Conservation (phyloP, 2,113 vertebrate species). For the Fulmarus glacialis region DNA sequence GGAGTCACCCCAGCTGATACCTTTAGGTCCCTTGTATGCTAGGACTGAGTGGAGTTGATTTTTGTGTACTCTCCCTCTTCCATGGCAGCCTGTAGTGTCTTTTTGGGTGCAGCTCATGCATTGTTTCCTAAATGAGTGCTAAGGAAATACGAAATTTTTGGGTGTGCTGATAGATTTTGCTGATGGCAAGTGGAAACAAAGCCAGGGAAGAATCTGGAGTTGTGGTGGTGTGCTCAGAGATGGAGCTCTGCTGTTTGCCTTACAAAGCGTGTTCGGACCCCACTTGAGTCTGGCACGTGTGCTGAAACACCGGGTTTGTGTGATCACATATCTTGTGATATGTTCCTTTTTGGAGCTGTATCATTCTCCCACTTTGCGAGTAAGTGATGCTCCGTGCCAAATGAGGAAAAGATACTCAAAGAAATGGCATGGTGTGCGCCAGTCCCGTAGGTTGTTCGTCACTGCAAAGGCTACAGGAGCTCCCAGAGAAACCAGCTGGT, state of each 20-base stretch:
- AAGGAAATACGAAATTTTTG: background rate
- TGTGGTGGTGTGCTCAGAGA: background rate
- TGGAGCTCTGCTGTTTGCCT: background rate
- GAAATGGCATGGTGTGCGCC: rapidly evolving
- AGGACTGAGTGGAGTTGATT: background rate
- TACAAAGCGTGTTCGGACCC: background rate
- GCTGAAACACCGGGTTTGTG: background rate
- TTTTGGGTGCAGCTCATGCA: rapidly evolving
- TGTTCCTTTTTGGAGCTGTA: rapidly evolving
- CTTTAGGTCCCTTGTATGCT: background rate
- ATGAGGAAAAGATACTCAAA: background rate
- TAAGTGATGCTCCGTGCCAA: background rate
- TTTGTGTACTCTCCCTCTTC: background rate
- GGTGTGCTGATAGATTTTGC: background rate
- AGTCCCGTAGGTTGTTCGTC: background rate
- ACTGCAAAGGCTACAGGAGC: background rate
- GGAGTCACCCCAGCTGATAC: background rate
- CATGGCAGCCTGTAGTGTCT: background rate
- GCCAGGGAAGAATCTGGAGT: background rate
- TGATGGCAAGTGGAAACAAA: background rate
- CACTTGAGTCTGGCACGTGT: rapidly evolving
- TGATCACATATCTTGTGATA: rapidly evolving
- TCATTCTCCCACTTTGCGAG: background rate
- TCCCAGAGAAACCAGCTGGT: background rate
- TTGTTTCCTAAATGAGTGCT: background rate